Percentiles rank a stretch among this genome's conserved stretches.
phyloP scores from a whole-genome alignment of 2,888 invertebrate species.

The Tricholauxania praeusta region DNA sequence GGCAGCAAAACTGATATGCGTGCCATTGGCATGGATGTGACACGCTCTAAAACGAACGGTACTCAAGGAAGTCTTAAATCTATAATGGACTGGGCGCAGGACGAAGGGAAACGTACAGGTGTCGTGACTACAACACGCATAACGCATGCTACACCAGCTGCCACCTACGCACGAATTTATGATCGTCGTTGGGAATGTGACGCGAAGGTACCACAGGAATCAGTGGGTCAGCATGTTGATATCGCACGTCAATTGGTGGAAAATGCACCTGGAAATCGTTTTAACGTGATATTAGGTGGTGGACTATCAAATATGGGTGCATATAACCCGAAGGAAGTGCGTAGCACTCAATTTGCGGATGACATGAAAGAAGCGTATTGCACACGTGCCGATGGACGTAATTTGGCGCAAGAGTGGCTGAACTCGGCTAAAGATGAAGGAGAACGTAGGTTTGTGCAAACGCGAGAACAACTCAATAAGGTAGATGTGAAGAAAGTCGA shows the following conservation, averaged over 20 bases:
- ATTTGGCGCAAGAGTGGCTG: slow-evolving; percentile 73
- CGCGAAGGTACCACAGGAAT: slow-evolving; percentile 60
- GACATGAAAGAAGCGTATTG: slow-evolving; percentile 66
- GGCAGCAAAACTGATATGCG: slow-evolving; percentile 74
- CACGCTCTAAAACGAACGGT: slow-evolving; percentile 56
- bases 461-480: slow-evolving; percentile 64
- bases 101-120: slow-evolving; percentile 72
- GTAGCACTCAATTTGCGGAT: slow-evolving; percentile 54
- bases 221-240: slow-evolving; percentile 69
- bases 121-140: slow-evolving; percentile 77
- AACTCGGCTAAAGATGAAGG: slow-evolving; percentile 59
- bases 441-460: slow-evolving; percentile 65
- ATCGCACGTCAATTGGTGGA: slow-evolving; percentile 75
- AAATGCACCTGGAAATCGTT: slow-evolving; percentile 72
- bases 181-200: slow-evolving; percentile 75
- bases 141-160: slow-evolving; percentile 76
- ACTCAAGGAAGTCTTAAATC: slow-evolving; percentile 69
- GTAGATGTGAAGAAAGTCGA: slow-evolving; percentile 66
- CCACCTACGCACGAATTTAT: slow-evolving; percentile 71
- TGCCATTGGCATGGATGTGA: slow-evolving; percentile 70
- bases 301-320: slow-evolving; percentile 70
- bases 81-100: slow-evolving; percentile 73
- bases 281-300: slow-evolving; percentile 76
- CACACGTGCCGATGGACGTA: slow-evolving; percentile 69
- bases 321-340: slow-evolving; percentile 50